A percentile compares a stretch with the other conserved stretches of the same genome.
Evolutionary conservation across 2,797 vertebrate genomes (phyloP).

Genomic region (Poliocrania exsul): DNA sequence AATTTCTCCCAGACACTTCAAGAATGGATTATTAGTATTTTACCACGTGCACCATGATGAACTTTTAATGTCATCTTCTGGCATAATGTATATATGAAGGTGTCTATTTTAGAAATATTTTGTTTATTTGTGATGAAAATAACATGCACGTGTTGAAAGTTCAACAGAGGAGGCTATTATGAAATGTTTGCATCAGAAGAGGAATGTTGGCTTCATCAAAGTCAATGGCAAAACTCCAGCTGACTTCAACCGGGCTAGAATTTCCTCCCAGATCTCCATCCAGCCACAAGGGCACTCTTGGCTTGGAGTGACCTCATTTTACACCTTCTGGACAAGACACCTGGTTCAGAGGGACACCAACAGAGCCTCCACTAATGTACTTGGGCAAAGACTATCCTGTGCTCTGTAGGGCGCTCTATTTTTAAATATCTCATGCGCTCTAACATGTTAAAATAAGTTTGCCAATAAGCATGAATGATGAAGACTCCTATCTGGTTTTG

Average conservation of each 20-base stretch:
- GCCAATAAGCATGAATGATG: neutral
- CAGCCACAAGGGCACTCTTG: neutral
- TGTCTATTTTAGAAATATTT: neutral
- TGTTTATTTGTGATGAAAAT: slow-evolving; percentile 62
- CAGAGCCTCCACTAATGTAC: neutral
- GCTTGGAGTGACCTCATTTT: neutral
- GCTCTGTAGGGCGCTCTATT: neutral
- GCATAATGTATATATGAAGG: neutral
- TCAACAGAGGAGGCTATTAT: slow-evolving; percentile 30
- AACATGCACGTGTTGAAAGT: neutral
- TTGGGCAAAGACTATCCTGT: neutral
- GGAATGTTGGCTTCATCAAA: slow-evolving; percentile 7
- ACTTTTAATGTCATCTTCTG: slow-evolving; percentile 15
- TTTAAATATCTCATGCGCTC: neutral
- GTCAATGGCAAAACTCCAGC: slow-evolving; percentile 32
- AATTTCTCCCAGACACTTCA: slow-evolving; percentile 1
- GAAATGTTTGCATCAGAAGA: slow-evolving; percentile 23
- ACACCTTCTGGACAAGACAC: neutral
- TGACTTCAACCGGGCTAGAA: neutral
- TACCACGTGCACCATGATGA: neutral
- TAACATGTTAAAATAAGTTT: neutral
- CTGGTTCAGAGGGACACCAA: neutral
- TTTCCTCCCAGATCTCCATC: neutral
- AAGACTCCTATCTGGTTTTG: neutral
- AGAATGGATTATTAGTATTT: slow-evolving; percentile 17